phyloP scores from a whole-genome alignment of 2,797 vertebrate species.

The Iguana delicatissima region DNA sequence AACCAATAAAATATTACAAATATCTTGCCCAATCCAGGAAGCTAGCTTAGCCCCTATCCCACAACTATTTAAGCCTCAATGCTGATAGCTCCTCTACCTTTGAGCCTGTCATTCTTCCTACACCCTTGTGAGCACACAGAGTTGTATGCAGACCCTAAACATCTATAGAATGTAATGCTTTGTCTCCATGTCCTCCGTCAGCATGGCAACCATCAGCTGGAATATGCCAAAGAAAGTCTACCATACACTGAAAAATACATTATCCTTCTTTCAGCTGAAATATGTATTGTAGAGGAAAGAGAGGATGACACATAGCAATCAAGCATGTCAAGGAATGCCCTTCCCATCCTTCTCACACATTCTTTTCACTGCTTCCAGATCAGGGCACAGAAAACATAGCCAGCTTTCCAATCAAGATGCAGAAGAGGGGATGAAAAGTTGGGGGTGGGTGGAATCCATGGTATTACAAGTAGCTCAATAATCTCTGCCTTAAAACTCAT shows the following conservation, averaged over 20 bases:
- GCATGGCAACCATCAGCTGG: background rate
- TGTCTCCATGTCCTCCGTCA: background rate
- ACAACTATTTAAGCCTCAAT: background rate
- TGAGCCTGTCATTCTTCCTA: background rate
- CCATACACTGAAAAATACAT: background rate
- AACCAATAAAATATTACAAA: background rate
- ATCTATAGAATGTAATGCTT: background rate
- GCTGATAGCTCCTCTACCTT: background rate
- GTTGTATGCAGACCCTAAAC: background rate
- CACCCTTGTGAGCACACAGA: background rate
- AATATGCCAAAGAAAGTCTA: background rate
- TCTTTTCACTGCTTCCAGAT: background rate
- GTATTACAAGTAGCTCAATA: background rate
- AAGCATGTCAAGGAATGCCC: background rate
- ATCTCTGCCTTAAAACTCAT: background rate
- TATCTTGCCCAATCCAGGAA: background rate
- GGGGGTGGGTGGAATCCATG: background rate
- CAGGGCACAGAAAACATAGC: background rate
- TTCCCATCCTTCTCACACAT: background rate
- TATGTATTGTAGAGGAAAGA: background rate
- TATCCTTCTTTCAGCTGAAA: background rate
- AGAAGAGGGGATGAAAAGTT: background rate
- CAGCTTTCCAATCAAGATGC: background rate
- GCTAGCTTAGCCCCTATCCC: background rate
- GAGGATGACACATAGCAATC: background rate